Conservation (phyloP, 2,113 vertebrate genomes). For the Elanoides forficatus region DNA sequence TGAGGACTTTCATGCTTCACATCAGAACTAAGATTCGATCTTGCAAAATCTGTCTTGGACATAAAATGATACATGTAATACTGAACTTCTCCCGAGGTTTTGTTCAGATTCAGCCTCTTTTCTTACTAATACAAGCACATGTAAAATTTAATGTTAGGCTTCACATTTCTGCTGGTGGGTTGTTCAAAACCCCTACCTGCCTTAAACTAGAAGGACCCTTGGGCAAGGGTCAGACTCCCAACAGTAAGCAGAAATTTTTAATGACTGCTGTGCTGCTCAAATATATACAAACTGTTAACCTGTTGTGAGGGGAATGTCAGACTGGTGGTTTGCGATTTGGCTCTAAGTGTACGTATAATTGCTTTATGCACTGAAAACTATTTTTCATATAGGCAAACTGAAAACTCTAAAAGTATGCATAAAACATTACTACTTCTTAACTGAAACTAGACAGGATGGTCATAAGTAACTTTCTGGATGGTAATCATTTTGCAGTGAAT, state of each 20-base stretch:
- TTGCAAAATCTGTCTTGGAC: background rate
- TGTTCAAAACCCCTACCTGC: background rate
- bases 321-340: background rate
- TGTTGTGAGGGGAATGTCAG: background rate
- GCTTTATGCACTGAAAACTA: background rate
- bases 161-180: background rate
- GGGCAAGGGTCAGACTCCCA: background rate
- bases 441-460: background rate
- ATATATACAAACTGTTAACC: background rate
- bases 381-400: background rate
- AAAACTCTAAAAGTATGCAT: background rate
- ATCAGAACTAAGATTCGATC: background rate
- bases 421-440: background rate
- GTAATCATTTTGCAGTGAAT: background rate
- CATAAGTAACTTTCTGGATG: background rate
- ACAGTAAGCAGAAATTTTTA: background rate
- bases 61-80: background rate
- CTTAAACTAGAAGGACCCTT: background rate
- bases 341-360: background rate
- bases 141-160: background rate
- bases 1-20: background rate
- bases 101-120: background rate
- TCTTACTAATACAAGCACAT: background rate
- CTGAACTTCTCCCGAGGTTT: background rate
- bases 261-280: background rate